Conservation (phyloP, 2,888 invertebrate species). For the Ochlodes sylvanus region DNA sequence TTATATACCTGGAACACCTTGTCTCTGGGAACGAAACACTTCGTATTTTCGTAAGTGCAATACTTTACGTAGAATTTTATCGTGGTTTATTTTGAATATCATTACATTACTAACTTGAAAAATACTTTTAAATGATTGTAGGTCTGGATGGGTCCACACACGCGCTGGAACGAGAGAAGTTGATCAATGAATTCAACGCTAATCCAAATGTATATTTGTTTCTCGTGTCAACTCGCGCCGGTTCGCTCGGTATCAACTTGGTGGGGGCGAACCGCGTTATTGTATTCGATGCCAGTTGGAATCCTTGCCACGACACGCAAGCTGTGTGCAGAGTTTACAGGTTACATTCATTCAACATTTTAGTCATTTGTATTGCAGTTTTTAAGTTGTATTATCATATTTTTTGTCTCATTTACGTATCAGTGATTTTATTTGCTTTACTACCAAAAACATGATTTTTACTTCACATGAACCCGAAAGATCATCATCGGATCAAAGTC, state of each 20-base stretch:
- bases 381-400: slow-evolving; percentile 10
- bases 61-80: not conserved
- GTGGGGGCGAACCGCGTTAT: slow-evolving; percentile 99
- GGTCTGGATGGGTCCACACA: slow-evolving; percentile 98
- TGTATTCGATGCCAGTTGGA: slow-evolving; percentile 99
- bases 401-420: too few relatives aligned
- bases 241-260: slow-evolving; percentile 98
- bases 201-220: slow-evolving; percentile 95
- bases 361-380: slow-evolving; percentile 39
- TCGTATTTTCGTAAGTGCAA: slow-evolving; percentile 94
- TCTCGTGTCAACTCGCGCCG: slow-evolving; percentile 98
- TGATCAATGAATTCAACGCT: slow-evolving; percentile 98
- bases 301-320: slow-evolving; percentile 99
- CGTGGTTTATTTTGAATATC: not conserved
- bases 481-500: too few relatives aligned
- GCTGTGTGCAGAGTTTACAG: slow-evolving; percentile 98
- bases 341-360: slow-evolving; percentile 43
- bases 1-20: slow-evolving; percentile 87
- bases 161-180: slow-evolving; percentile 96
- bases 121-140: slow-evolving; percentile 53
- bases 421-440: too few relatives aligned
- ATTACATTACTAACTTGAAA: too few relatives aligned
- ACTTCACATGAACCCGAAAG: too few relatives aligned
- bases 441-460: too few relatives aligned
- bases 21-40: slow-evolving; percentile 93